phyloP scores from a whole-genome alignment of 2,888 invertebrate species.

The Heliconius ethilla region DNA sequence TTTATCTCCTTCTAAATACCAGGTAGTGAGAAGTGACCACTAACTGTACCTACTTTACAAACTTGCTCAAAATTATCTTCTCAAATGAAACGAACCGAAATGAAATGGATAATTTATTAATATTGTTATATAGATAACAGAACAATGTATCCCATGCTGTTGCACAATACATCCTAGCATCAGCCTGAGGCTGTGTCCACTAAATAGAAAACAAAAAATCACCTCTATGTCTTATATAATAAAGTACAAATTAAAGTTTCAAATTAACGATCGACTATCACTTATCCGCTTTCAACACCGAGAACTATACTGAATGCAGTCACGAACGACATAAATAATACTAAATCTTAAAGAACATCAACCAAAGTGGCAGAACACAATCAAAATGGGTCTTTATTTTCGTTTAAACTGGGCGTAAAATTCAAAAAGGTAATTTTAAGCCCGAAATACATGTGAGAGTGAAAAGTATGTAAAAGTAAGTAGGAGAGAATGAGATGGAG shows the following conservation, averaged over 20 bases:
- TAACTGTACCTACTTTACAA: conserved; percentile 37
- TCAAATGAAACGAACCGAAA: conserved; percentile 28
- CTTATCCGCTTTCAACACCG: conserved; percentile 71
- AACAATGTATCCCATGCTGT: conserved; percentile 55
- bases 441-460: conserved; percentile 68
- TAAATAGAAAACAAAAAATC: conserved; percentile 37
- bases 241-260: conserved; percentile 25
- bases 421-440: conserved; percentile 45
- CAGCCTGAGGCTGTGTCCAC: conserved; percentile 51
- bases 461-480: conserved; percentile 53
- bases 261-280: conserved; percentile 42
- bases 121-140: conserved; percentile 51
- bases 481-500: conserved; percentile 51
- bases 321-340: conserved; percentile 79
- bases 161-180: conserved; percentile 63
- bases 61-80: conserved; percentile 32
- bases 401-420: conserved; percentile 49
- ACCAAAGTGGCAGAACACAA: conserved; percentile 32
- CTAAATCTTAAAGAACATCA: conserved; percentile 55
- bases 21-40: conserved; percentile 12
- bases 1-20: neutral
- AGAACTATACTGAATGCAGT: conserved; percentile 72
- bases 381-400: conserved; percentile 51
- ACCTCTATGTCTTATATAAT: neutral
- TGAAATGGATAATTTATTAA: conserved; percentile 54